phyloP scores from a whole-genome alignment of 2,888 invertebrate genomes.

The Linnaemya vulpina region DNA sequence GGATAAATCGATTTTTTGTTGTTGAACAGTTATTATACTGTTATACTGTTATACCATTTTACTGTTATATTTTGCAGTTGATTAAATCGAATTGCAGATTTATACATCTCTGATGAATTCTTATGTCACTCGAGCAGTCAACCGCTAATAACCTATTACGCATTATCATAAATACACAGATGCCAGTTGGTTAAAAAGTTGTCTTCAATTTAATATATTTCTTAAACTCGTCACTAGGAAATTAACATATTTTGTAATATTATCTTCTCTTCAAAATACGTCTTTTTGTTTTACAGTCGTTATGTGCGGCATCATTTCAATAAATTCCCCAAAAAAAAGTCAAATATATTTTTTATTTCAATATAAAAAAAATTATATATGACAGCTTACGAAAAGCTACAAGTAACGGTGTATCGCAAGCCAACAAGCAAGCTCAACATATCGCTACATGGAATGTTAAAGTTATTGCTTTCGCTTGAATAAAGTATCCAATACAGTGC shows the following conservation, averaged over 20 bases:
- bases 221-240: background rate
- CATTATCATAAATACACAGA: background rate
- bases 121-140: background rate
- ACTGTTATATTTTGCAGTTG: background rate
- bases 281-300: background rate
- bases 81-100: background rate
- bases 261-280: background rate
- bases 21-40: too few relatives aligned
- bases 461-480: background rate
- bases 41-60: background rate
- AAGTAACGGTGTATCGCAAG: constrained; percentile 6
- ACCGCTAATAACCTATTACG: background rate
- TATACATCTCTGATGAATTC: background rate
- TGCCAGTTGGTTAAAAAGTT: background rate
- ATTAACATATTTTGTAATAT: constrained; percentile 19
- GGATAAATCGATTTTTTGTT: too few relatives aligned
- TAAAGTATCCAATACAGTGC: too few relatives aligned
- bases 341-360: background rate
- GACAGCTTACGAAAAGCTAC: background rate
- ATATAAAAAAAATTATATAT: background rate
- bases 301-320: background rate
- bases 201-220: background rate
- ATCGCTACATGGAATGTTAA: background rate
- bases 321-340: background rate
- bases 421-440: background rate